These are phyloP conservation scores for Carcina quercana DNA, from an alignment of 2,888 invertebrate genomes.

Conservation along the genomic window DNA sequence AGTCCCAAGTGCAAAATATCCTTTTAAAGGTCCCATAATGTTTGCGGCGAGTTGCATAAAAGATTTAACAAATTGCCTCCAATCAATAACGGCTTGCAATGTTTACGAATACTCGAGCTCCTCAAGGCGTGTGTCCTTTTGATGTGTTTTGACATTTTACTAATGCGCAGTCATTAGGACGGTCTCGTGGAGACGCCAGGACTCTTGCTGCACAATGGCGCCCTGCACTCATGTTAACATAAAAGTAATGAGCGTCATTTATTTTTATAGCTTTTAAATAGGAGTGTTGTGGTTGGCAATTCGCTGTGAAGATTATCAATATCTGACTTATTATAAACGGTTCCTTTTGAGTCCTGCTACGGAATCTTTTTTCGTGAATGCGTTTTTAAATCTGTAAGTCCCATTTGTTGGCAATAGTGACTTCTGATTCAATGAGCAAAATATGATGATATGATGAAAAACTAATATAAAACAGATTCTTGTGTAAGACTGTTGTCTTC, in stretches of 20 bases:
- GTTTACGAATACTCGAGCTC: constrained; percentile 41
- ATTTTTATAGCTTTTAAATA: constrained; percentile 68
- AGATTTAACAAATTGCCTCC: constrained; percentile 62
- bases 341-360: no score
- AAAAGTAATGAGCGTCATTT: constrained; percentile 66
- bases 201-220: constrained; percentile 45
- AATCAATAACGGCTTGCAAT: constrained; percentile 56
- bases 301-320: constrained; percentile 49
- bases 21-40: constrained; percentile 36
- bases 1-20: constrained; percentile 38
- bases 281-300: constrained; percentile 57
- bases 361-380: no score
- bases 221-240: constrained; percentile 50
- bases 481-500: no score
- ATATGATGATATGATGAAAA: no score
- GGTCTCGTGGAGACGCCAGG: constrained; percentile 46
- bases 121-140: constrained; percentile 53
- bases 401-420: no score
- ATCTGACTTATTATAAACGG: constrained; percentile 20
- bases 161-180: constrained; percentile 62
- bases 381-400: no score
- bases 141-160: constrained; percentile 72
- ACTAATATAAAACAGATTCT: no score
- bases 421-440: no score
- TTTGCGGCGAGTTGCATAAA: constrained; percentile 48